Evolutionary conservation across 2,113 vertebrate genomes (phyloP).

Genomic region (Climacteris rufus): DNA sequence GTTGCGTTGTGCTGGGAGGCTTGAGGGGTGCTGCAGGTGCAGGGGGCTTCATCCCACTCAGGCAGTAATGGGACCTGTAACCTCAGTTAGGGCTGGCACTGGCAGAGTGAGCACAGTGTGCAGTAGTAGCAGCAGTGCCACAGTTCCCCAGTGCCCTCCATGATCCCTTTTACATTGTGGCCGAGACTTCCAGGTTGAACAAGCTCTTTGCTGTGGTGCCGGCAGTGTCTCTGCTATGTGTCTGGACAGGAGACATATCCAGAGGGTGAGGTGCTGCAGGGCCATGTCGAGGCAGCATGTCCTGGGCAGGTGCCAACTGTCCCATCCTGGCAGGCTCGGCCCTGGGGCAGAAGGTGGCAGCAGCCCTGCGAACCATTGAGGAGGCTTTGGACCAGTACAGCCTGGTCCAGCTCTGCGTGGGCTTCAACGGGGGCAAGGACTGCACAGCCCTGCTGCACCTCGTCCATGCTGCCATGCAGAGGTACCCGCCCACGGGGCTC

Average conservation of each 20-base stretch:
- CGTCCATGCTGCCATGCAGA: conserved; percentile 82
- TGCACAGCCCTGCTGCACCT: conserved; percentile 94
- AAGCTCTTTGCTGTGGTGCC: neutral
- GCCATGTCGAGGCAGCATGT: accelerated
- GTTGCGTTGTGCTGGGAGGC: neutral
- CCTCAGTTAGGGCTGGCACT: accelerated
- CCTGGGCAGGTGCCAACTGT: neutral
- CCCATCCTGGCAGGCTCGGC: conserved; percentile 71
- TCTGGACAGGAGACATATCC: neutral
- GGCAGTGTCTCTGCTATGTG: accelerated
- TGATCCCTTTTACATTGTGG: neutral
- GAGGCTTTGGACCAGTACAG: conserved; percentile 80
- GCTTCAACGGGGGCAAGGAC: conserved; percentile 97
- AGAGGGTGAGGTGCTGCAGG: accelerated
- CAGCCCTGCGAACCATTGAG: conserved; percentile 83
- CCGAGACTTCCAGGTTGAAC: accelerated
- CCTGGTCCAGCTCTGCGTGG: conserved; percentile 83
- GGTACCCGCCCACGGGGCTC: conserved; percentile 51
- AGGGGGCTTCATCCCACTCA: accelerated
- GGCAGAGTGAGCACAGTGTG: neutral
- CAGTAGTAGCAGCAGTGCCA: neutral
- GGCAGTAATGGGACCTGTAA: neutral
- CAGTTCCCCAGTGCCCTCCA: accelerated
- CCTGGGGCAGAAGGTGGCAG: conserved; percentile 83
- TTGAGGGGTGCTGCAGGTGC: neutral